A percentile compares a stretch with the other conserved stretches of the same genome.
Evolutionary conservation across 1,140 invertebrate genomes (phyloP).

Genomic region (Caenorhabditis latens): DNA sequence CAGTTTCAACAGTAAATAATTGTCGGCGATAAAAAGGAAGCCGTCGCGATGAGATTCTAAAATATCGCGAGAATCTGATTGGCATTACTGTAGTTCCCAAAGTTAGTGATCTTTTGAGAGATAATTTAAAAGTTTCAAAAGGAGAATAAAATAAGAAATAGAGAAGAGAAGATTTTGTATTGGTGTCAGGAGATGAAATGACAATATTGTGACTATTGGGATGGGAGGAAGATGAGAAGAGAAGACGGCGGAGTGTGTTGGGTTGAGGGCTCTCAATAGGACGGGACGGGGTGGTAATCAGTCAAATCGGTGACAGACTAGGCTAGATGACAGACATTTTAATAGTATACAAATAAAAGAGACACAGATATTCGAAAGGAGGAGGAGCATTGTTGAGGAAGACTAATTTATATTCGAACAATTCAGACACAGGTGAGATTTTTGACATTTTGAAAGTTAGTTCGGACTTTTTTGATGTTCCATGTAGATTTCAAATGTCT

Average conservation of each 20-base stretch:
- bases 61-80: too few relatives aligned
- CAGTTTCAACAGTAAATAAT: too few relatives aligned
- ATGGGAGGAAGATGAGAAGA: background rate
- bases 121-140: background rate
- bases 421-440: background rate
- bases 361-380: background rate
- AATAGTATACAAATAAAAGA: background rate
- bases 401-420: slow-evolving; percentile 47
- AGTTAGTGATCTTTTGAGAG: too few relatives aligned
- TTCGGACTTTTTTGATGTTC: too few relatives aligned
- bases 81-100: too few relatives aligned
- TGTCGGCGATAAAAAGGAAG: too few relatives aligned
- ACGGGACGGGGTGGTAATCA: slow-evolving; percentile 51
- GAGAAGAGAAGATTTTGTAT: slow-evolving; percentile 41
- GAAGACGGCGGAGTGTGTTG: slow-evolving; percentile 12
- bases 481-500: too few relatives aligned
- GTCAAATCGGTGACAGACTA: slow-evolving; percentile 55
- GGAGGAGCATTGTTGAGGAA: slow-evolving; percentile 40
- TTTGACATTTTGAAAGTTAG: too few relatives aligned
- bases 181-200: slow-evolving; percentile 28
- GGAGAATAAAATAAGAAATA: slow-evolving; percentile 9
- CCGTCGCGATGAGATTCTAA: too few relatives aligned
- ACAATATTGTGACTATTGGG: slow-evolving; percentile 54
- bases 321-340: slow-evolving; percentile 30
- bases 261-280: slow-evolving; percentile 22